Evolutionary conservation across 2,797 vertebrate genomes (phyloP).

Genomic region (Fistularia commersonii): DNA sequence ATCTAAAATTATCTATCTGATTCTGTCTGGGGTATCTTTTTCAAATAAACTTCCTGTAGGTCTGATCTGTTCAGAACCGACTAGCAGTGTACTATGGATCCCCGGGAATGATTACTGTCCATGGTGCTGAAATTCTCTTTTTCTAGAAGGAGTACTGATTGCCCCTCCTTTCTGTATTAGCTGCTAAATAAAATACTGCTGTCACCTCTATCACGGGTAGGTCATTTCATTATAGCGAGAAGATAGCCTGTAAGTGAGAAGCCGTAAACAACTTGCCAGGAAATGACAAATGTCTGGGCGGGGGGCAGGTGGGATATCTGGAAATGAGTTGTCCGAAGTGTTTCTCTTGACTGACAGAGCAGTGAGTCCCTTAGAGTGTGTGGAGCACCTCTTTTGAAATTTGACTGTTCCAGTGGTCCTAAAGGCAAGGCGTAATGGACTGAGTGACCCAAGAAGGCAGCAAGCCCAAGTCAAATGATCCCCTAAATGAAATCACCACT

Average conservation of each 20-base stretch:
- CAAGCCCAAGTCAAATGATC: slow-evolving; percentile 11
- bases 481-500: slow-evolving; percentile 22
- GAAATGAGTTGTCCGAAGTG: slow-evolving; percentile 2
- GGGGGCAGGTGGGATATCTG: neutral
- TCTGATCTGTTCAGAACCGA: too few relatives aligned
- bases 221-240: slow-evolving; percentile 6
- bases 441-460: slow-evolving; percentile 21
- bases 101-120: slow-evolving; percentile 24
- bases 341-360: slow-evolving; percentile 11
- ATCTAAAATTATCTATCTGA: too few relatives aligned
- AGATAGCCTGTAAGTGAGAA: neutral
- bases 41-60: too few relatives aligned
- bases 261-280: neutral
- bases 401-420: slow-evolving; percentile 10
- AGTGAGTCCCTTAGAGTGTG: neutral
- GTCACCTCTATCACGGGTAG: neutral
- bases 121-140: slow-evolving; percentile 34
- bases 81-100: neutral
- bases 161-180: neutral
- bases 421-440: slow-evolving; percentile 16
- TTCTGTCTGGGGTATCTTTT: too few relatives aligned
- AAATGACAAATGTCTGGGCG: neutral
- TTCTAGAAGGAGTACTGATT: slow-evolving; percentile 4
- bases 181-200: neutral
- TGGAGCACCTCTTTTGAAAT: slow-evolving; percentile 13